Evolutionary conservation across 2,797 vertebrate genomes (phyloP).

Genomic region (Salarias fasciatus): DNA sequence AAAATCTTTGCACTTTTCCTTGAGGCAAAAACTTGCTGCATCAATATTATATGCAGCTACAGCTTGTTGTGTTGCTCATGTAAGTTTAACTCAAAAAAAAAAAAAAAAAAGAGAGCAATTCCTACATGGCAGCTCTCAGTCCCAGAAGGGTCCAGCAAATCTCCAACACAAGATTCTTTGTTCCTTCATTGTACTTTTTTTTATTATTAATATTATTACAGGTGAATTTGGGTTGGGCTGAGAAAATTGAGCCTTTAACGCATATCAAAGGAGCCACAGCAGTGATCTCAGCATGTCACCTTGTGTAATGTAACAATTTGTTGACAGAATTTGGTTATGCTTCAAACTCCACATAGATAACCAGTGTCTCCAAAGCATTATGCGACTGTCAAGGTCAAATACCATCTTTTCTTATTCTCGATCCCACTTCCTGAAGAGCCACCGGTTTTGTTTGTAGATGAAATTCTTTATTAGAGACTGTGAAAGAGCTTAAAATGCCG

Average conservation of each 20-base stretch:
- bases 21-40: not conserved
- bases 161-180: not conserved
- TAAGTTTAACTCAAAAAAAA: not conserved
- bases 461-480: not conserved
- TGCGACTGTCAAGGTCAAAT: conserved; percentile 23
- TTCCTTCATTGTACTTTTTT: not conserved
- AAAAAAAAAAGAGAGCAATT: no score
- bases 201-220: no score
- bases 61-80: not conserved
- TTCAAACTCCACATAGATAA: not conserved
- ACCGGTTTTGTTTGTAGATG: no score
- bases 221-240: not conserved
- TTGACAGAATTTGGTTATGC: not conserved
- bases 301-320: not conserved
- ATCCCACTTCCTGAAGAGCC: not conserved
- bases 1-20: not conserved
- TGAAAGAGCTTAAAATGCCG: conserved; percentile 9
- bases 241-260: not conserved
- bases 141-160: not conserved
- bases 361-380: not conserved
- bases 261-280: conserved; percentile 1
- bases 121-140: not conserved
- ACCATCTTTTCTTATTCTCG: not conserved
- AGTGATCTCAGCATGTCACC: conserved; percentile 3
- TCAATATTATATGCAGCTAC: not conserved